Evolutionary conservation across 2,113 vertebrate species (phyloP), one percentile per base, ranked within the genome.

Genomic region (Nothobranchius furzeri): DNA sequence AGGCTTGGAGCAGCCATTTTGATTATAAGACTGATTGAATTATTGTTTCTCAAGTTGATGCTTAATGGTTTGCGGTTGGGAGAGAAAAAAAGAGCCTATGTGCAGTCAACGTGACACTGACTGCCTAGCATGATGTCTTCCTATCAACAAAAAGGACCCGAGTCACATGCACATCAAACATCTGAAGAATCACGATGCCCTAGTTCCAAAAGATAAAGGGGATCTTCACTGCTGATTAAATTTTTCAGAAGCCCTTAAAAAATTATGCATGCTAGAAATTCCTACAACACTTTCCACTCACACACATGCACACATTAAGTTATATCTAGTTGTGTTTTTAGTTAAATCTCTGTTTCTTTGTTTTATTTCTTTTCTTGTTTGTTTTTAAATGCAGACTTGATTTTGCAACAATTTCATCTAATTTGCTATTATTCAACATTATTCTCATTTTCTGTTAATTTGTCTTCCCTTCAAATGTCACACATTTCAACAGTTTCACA

Each of bases 1-100:
- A 76, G 70, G 63, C 79, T 83, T 70, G 25, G 72, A 75, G 79
- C 75, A 70, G 84, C 84, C 79, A 88, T 88, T 90, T 89, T 88
- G 85, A 85, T 90, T 77, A 86, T 81, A 70, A 85, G 74, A 78
- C 69, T 85, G 87, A 89, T 87, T 86, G 81, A 89, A 87, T 88
- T 82, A 85, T 84, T 76, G 80, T 65, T 57, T 59, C 62, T 64
- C 68, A 86, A 87, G 82, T 81, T 86, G 82, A 89, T 75, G 86
- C 78, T 80, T 87, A 81, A 82, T 86, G 82, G 79, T 88, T 87
- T 83, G 85, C 55, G 60, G 70, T 82, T 63, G 77, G 64, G 57
- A 40, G 37, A 40, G 9, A 6, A 40, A 40, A 40, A 40, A 40
- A 40, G 37, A 40, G 82, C 85, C 82, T 78, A 55, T 81, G 75